phyloP scores from a whole-genome alignment of 2,888 invertebrate species.

The Tineola bisselliella region DNA sequence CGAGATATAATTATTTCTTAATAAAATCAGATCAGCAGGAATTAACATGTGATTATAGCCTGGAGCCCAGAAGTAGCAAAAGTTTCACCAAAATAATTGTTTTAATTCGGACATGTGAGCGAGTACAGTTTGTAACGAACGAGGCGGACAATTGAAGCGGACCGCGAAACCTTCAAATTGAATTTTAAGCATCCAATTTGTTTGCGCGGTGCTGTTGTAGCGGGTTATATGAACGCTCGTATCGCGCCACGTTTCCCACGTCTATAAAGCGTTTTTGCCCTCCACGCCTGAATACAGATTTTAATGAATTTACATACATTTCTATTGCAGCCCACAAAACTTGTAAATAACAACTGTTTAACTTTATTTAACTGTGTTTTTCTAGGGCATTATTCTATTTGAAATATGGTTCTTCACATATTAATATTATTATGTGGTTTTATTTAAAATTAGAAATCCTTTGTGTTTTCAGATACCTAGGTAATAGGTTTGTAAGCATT shows the following conservation, averaged over 20 bases:
- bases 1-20: no score
- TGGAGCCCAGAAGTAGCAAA: constrained; percentile 17
- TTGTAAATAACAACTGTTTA: background rate
- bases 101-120: constrained; percentile 48
- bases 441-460: no score
- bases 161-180: constrained; percentile 67
- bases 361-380: background rate
- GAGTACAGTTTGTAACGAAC: constrained; percentile 54
- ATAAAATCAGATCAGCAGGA: background rate
- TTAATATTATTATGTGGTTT: no score
- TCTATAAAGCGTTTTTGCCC: constrained; percentile 47
- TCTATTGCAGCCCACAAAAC: constrained; percentile 3
- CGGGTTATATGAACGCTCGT: constrained; percentile 34
- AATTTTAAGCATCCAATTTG: constrained; percentile 69
- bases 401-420: no score
- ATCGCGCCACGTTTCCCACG: constrained; percentile 35
- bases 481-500: background rate
- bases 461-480: no score
- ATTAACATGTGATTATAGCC: background rate
- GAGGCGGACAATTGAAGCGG: constrained; percentile 57
- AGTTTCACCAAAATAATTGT: constrained; percentile 48
- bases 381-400: background rate
- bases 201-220: constrained; percentile 43
- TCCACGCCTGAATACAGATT: constrained; percentile 1
- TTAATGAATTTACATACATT: constrained; percentile 7